Percentiles rank a stretch among this genome's conserved stretches.
Evolutionary conservation across 23 tunicate species (phyloP).

Genomic region (Ciona savignyi): DNA sequence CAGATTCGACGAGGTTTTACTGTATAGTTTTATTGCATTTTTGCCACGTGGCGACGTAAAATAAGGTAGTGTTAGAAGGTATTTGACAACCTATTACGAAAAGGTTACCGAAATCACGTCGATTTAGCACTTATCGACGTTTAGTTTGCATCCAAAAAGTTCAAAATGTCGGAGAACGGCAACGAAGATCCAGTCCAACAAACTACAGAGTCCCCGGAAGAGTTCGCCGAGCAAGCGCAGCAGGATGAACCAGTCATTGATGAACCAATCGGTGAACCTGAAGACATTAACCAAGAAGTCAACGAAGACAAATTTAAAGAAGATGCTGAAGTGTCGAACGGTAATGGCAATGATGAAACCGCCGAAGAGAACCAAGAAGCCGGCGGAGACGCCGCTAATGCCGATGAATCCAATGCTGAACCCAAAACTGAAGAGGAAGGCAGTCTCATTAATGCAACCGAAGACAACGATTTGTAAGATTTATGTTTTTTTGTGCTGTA

Average conservation of each 20-base stretch:
- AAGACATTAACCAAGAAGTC: not conserved
- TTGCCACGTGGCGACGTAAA: slow-evolving; percentile 2
- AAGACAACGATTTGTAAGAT: slow-evolving; percentile 55
- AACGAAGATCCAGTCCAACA: not conserved
- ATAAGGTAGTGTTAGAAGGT: not conserved
- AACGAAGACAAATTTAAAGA: slow-evolving; percentile 14
- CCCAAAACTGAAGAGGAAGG: slow-evolving; percentile 37
- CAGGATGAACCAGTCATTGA: not conserved
- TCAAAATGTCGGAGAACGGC: not conserved
- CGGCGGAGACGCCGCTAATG: slow-evolving; percentile 18
- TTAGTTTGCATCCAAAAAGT: not conserved
- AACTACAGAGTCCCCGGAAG: not conserved
- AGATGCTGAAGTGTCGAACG: slow-evolving; percentile 4
- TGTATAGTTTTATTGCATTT: not conserved
- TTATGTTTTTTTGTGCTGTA: not conserved
- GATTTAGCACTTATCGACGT: not conserved
- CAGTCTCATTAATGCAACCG: slow-evolving; percentile 45
- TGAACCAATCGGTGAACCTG: slow-evolving; percentile 8
- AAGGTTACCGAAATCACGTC: not conserved
- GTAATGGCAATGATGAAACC: slow-evolving; percentile 2
- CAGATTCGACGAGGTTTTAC: not conserved
- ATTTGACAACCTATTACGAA: not conserved
- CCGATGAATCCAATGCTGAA: slow-evolving; percentile 1
- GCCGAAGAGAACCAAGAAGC: not conserved
- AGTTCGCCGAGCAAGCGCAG: not conserved